Evolutionary conservation across 2,113 vertebrate species (phyloP).

Genomic region (Upupa epops): DNA sequence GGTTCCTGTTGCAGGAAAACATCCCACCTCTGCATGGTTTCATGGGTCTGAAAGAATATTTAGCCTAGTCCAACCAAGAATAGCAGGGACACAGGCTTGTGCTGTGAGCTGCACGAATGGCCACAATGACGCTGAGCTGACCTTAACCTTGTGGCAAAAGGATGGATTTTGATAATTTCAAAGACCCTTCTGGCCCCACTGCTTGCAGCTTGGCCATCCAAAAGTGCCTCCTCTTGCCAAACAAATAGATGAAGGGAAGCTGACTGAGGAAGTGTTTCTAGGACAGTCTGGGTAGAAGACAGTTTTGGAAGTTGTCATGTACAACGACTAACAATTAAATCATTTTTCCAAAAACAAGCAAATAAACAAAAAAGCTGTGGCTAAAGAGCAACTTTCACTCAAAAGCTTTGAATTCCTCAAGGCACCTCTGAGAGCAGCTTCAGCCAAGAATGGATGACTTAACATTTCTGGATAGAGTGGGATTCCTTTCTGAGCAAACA

Average conservation of each 20-base stretch:
- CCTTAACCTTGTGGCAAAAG: background rate
- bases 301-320: background rate
- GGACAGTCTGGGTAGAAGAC: background rate
- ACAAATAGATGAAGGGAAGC: background rate
- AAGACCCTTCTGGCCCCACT: background rate
- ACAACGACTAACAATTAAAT: background rate
- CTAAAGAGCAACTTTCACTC: background rate
- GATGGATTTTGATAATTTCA: background rate
- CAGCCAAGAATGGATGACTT: slow-evolving; percentile 36
- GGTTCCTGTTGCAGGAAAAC: slow-evolving; percentile 27
- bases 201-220: background rate
- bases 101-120: background rate
- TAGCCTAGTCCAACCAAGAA: background rate
- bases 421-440: slow-evolving; percentile 27
- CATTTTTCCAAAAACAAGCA: background rate
- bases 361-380: background rate
- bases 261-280: background rate
- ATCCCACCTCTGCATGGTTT: background rate
- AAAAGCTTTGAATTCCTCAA: slow-evolving; percentile 20
- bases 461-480: slow-evolving; percentile 13
- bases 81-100: background rate
- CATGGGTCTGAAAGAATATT: background rate
- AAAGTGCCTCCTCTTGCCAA: background rate
- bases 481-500: slow-evolving; percentile 27
- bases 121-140: background rate